Evolutionary conservation across 1,140 invertebrate genomes (phyloP).

Genomic region (Reticulitermes speratus): DNA sequence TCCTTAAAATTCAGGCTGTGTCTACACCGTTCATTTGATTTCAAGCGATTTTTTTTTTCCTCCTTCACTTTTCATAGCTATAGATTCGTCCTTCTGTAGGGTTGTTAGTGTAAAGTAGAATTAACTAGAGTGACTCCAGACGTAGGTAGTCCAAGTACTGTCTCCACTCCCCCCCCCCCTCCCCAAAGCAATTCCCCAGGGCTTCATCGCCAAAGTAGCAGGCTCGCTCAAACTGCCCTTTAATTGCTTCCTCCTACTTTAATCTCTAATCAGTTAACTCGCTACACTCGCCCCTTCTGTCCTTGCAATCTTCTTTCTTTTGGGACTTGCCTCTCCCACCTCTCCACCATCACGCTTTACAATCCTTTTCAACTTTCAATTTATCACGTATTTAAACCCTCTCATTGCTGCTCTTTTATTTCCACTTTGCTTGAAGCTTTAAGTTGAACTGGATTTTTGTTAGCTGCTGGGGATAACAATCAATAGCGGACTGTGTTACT

Average conservation of each 20-base stretch:
- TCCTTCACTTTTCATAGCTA: not conserved
- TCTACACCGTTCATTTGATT: not conserved
- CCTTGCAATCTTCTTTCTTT: not conserved
- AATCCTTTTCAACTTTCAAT: slow-evolving; percentile 22
- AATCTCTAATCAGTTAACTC: slow-evolving; percentile 22
- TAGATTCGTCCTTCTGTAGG: not conserved
- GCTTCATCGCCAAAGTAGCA: slow-evolving; percentile 17
- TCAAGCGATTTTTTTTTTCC: not conserved
- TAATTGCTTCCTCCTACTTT: slow-evolving; percentile 21
- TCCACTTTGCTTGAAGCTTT: slow-evolving; percentile 23
- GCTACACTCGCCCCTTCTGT: not conserved
- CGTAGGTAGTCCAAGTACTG: not conserved
- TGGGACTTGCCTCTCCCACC: not conserved
- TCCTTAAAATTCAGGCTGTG: not conserved
- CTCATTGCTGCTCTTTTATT: slow-evolving; percentile 23
- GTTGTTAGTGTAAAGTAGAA: slow-evolving; percentile 19
- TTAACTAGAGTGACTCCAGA: slow-evolving; percentile 6
- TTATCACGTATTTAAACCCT: slow-evolving; percentile 27
- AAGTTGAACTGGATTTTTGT: slow-evolving; percentile 22
- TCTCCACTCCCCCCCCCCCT: not conserved
- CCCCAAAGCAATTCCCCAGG: not conserved
- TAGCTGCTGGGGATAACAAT: not conserved
- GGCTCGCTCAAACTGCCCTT: slow-evolving; percentile 12
- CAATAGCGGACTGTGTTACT: too few relatives aligned
- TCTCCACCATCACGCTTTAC: slow-evolving; percentile 21